Conservation (phyloP, 2,113 vertebrate genomes). For the Collichthys lucidus region DNA sequence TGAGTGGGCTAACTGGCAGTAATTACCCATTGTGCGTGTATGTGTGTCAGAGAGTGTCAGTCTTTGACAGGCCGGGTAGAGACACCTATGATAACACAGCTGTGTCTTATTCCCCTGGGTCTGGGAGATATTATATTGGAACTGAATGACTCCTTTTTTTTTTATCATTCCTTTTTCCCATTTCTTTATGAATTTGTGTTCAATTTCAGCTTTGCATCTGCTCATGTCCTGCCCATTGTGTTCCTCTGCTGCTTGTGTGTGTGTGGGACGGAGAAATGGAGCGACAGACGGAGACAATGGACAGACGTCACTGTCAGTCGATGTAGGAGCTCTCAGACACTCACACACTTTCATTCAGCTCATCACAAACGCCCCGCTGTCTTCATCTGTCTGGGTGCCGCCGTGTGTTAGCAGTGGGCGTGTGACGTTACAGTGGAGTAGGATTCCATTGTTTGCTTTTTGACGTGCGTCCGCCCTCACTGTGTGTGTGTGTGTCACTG, state of each 20-base stretch:
- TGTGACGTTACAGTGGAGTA: constrained; percentile 71
- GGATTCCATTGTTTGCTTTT: constrained; percentile 77
- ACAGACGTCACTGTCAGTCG: constrained; percentile 70
- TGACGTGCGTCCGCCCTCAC: constrained; percentile 63
- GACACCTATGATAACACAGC: constrained; percentile 82
- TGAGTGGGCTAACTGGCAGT: constrained; percentile 75
- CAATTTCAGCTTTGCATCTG: background rate
- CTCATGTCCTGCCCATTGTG: constrained; percentile 27
- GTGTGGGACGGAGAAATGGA: constrained; percentile 48
- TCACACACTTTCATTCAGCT: constrained; percentile 67
- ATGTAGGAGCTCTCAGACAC: constrained; percentile 68
- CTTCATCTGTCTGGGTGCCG: constrained; percentile 43
- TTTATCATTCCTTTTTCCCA: constrained; percentile 39
- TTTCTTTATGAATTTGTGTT: constrained; percentile 30
- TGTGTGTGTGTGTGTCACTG: background rate
- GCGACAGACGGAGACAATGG: constrained; percentile 52
- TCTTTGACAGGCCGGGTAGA: constrained; percentile 65
- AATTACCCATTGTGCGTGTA: constrained; percentile 76
- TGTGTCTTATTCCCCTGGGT: constrained; percentile 63
- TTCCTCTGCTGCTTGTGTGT: background rate
- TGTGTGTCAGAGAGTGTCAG: constrained; percentile 62
- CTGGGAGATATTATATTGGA: constrained; percentile 70
- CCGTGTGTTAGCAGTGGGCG: constrained; percentile 54
- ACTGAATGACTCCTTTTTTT: constrained; percentile 49
- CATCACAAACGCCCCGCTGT: constrained; percentile 51